phyloP scores from a whole-genome alignment of 1,140 invertebrate species.

The Ceratosolen fusciceps region DNA sequence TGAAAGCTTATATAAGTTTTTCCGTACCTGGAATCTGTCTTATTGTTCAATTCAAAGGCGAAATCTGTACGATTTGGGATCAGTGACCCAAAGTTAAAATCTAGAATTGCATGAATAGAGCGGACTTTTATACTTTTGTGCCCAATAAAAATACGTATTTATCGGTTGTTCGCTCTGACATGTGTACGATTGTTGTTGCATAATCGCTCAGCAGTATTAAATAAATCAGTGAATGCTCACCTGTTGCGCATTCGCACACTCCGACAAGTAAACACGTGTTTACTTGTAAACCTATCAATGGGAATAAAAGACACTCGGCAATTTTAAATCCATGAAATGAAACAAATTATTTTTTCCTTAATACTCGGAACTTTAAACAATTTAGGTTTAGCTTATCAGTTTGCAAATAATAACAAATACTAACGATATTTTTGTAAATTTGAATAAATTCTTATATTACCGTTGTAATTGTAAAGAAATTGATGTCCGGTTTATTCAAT shows the following conservation, averaged over 20 bases:
- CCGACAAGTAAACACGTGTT: neutral
- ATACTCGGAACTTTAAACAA: too few species aligned
- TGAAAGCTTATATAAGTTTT: too few species aligned
- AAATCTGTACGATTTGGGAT: neutral
- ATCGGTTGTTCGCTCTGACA: neutral
- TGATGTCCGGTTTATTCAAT: too few species aligned
- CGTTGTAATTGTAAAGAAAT: too few species aligned
- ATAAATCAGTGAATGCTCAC: constrained; percentile 46
- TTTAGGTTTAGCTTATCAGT: too few species aligned
- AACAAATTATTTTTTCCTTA: neutral
- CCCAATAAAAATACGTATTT: constrained; percentile 14
- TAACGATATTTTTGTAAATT: too few species aligned
- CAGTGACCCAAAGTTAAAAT: constrained; percentile 1
- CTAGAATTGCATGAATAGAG: constrained; percentile 33
- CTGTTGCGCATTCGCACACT: constrained; percentile 26
- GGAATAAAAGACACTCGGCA: neutral
- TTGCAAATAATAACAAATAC: too few species aligned
- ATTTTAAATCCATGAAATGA: constrained; percentile 23
- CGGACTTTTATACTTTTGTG: too few species aligned
- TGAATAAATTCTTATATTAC: too few species aligned
- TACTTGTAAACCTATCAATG: too few species aligned
- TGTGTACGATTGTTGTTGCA: constrained; percentile 33
- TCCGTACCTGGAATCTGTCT: neutral
- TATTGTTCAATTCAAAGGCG: constrained; percentile 14
- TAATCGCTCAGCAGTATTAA: constrained; percentile 34